Evolutionary conservation across 2,797 vertebrate genomes (phyloP).

Genomic region (Aselliscus stoliczkanus): DNA sequence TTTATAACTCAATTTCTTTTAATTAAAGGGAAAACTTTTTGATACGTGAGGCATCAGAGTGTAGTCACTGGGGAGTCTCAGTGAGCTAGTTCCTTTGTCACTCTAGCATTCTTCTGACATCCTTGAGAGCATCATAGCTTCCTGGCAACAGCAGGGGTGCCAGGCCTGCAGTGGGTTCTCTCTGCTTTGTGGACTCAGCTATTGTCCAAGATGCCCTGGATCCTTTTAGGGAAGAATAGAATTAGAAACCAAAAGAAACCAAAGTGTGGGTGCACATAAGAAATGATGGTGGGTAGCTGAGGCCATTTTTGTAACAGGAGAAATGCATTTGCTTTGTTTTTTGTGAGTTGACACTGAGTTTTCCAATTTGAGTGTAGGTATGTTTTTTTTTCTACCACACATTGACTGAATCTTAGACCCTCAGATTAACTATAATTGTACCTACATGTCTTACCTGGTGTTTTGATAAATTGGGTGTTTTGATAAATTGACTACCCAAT

Average conservation of each 20-base stretch:
- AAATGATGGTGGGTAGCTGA: background rate
- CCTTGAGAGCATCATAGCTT: background rate
- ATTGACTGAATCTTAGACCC: background rate
- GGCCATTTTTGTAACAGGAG: too few relatives aligned
- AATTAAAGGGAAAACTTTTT: background rate
- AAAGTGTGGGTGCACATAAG: background rate
- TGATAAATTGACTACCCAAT: too few relatives aligned
- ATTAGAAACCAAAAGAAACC: background rate
- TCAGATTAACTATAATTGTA: background rate
- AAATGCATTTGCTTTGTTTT: background rate
- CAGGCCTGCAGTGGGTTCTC: background rate
- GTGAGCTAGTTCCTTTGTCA: background rate
- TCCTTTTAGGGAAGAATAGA: too few relatives aligned
- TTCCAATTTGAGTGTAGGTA: background rate
- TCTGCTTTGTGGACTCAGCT: background rate
- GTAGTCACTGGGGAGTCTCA: background rate
- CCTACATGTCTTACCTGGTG: background rate
- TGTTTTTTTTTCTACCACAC: background rate
- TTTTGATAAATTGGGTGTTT: background rate
- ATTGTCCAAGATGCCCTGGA: background rate
- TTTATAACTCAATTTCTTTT: background rate
- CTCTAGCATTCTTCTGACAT: too few relatives aligned
- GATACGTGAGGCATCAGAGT: background rate
- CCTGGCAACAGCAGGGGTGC: background rate
- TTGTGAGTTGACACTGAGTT: background rate